phyloP scores from a whole-genome alignment of 2,113 vertebrate species.

The Calidris pugnax region DNA sequence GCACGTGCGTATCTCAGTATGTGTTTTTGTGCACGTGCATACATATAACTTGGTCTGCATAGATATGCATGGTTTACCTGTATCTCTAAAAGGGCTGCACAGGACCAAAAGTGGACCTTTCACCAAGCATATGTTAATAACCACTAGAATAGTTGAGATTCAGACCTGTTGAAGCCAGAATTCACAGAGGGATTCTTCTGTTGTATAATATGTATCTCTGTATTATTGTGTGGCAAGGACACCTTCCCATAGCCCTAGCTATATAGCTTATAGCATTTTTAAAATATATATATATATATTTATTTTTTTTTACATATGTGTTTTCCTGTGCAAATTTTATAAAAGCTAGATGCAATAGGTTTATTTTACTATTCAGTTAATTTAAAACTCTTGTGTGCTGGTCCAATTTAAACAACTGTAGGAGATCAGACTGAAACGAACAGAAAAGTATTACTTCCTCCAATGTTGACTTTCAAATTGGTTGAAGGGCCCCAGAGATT shows the following conservation, averaged over 20 bases:
- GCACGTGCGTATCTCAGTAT: background rate
- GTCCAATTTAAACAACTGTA: slow-evolving; percentile 64
- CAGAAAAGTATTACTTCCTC: slow-evolving; percentile 54
- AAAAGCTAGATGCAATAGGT: background rate
- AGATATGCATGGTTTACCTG: background rate
- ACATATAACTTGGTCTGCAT: background rate
- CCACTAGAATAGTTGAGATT: background rate
- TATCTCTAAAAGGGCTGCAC: background rate
- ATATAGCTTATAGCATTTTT: background rate
- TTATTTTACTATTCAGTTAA: slow-evolving; percentile 41
- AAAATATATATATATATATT: background rate
- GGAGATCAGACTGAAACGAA: slow-evolving; percentile 64
- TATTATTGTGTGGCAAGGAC: background rate
- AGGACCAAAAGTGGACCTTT: background rate
- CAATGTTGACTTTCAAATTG: slow-evolving; percentile 73
- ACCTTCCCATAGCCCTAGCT: background rate
- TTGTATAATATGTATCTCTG: background rate
- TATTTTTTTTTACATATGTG: background rate
- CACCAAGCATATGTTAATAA: background rate
- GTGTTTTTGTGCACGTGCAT: background rate
- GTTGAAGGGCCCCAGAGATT: slow-evolving; percentile 63
- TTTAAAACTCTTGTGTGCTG: slow-evolving; percentile 39
- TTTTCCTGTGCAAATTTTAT: background rate
- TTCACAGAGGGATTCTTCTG: background rate
- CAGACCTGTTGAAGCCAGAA: background rate